These are phyloP conservation scores for Rotaria socialis DNA, from an alignment of 2,888 invertebrate genomes.

Conservation along the genomic window DNA sequence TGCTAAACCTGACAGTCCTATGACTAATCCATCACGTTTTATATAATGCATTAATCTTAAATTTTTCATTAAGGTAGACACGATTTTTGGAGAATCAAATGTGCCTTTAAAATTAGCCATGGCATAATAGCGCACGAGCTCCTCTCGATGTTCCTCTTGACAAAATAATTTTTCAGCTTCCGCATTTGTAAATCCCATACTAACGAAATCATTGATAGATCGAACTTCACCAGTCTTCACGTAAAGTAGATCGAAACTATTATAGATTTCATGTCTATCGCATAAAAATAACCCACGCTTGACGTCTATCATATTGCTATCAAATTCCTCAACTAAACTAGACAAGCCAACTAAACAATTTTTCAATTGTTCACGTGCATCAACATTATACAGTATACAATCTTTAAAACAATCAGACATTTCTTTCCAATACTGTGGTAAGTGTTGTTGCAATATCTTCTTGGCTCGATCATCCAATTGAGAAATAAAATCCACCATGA, in stretches of 20 bases:
- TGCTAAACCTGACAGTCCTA: background rate
- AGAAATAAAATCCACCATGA: background rate
- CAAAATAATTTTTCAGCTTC: background rate
- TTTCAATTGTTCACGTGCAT: background rate
- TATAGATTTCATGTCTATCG: background rate
- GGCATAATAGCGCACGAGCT: background rate
- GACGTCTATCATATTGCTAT: background rate
- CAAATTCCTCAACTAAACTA: background rate
- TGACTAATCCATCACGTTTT: background rate
- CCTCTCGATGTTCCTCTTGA: background rate
- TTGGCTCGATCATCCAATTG: background rate
- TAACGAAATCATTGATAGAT: background rate
- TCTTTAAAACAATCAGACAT: background rate
- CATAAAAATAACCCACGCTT: background rate
- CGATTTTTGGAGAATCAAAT: background rate
- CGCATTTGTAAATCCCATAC: background rate
- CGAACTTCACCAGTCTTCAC: background rate
- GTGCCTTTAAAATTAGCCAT: background rate
- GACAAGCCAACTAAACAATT: background rate
- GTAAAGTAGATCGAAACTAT: background rate
- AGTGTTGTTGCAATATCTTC: background rate
- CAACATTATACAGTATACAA: background rate
- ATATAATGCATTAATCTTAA: background rate
- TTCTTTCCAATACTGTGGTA: background rate
- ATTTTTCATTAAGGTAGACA: background rate